Base-by-base conservation (phyloP, 2,797 vertebrate species). In the Chromobotia macracanthus region DNA sequence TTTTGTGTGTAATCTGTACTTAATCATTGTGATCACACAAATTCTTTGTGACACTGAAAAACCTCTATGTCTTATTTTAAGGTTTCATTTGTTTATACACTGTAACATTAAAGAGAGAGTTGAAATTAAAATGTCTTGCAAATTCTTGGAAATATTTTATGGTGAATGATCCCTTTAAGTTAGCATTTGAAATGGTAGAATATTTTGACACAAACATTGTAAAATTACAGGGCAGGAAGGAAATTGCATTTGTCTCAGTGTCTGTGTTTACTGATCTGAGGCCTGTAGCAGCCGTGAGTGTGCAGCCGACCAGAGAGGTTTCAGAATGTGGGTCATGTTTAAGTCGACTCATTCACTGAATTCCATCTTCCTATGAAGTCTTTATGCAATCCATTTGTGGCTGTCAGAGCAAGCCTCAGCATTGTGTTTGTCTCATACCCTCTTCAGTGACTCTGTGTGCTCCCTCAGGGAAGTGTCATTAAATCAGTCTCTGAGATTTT, bases 401-500 rank as follows among this genome's bases (percentile, higher is more conserved):
- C 56, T 50, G 38, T 74, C 65, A 72, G 64, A 80, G 63, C 48
- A 82, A 68, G 66, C 50, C 61, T 55, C 35, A 70, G 28, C 16
- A 12, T 66, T 80, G 21, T 71, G 56, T 71, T 35, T 60, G 38
- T 68, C 50, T 77, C 46, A 2, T 44, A 44, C 41, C 41, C 41
- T 44, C 9, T 44, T 44, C 41, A 44, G 41, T 44, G 41, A 75
- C 70, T 77, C 48, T 21, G 35, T 46, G 56, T 48, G 18, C 46
- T 76, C 51, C 81, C 75, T 48, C 16, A 15, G 75, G 71, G 79
- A 81, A 28, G 35, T 13, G 38, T 75, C 61, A 76, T 79, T 72
- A 72, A 81, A 83, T 77, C 72, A 69, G 60, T 65, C 79, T 74
- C 41, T n/a, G 60, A 78, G 58, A 80, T 77, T 83, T 80, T 75